Base-by-base conservation (phyloP, 2,797 vertebrate species). In the Harpagifer antarcticus region DNA sequence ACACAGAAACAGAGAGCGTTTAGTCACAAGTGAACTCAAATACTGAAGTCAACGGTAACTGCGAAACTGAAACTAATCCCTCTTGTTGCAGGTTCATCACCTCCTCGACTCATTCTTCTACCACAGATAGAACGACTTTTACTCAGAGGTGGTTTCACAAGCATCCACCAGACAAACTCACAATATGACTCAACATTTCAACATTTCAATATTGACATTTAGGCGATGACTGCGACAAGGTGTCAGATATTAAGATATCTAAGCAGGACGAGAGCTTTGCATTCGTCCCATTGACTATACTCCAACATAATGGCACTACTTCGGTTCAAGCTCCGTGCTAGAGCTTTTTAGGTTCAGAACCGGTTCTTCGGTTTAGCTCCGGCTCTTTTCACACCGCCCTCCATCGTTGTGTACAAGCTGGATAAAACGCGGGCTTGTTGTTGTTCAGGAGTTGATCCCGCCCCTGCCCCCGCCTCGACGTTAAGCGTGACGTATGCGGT, bases 1-100 rank as follows among this genome's bases (percentile, higher is more conserved):
- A 78, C 88, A 79, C 68, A 52, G 11, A n/a, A 50, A 64, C 3
- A 73, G 6, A 42, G 10, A 7, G 58, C 10, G 60, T 31, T 82
- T 15, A 56, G 54, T 11, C 42, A 37, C 37, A 9, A 9, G 33
- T 37, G 33, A 37, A 27, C 3, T 27, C 9, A 48, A 31, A 71
- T 43, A 55, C 50, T 67, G 16, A 60, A 13, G 10, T 0, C 5
- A 56, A 62, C 11, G 12, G 7, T 15, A 33, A 20, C 0, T 2
- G 2, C n/a, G 6, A 20, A 42, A 33, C 23, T 49, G 37, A 23
- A 60, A 60, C 49, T 9, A 19, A 63, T 13, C 12, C 2, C 60
- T 19, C 9, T 33, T 2, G 19, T 44, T 33, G 45, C 12, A 27
- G 15, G 57, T 10, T 23, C 3, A n/a, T 42, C 20, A 23, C 10